Base-by-base conservation (phyloP, 2,797 vertebrate species). In the Hozukius guyotensis region DNA sequence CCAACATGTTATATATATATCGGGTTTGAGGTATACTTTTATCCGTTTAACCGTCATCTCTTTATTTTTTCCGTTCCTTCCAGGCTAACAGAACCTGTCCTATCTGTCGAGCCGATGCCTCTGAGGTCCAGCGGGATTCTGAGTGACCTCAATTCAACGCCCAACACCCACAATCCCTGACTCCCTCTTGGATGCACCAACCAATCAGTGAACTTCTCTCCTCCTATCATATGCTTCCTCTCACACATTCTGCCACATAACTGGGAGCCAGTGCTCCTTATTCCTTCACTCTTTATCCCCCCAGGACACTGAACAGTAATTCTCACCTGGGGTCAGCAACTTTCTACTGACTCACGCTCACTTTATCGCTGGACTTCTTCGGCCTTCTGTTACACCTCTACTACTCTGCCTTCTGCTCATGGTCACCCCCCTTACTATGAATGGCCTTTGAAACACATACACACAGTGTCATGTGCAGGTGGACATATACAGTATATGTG, bases 31-130 rank as follows among this genome's bases (percentile, higher is more conserved):
- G 24, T 32, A 20, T 60, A 14, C 25, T 46, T 42, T 49, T 49
- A 18, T 25, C 25, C 1, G 14, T 72, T 74, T 81, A 63, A 87
- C 46, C 2, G 46, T 64, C n/a, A 16, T n/a, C 38, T 72, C 8
- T 18, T 52, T 78, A 13, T 76, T 74, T 9, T 38, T 84, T 76
- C 73, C 46, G 4, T 80, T 83, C 2, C 86, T 60, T 65, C 65
- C 91, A 99, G 98, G 97, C 97, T 55, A 99, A 99, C 93, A 96
- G 98, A 88, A 99, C 98, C 83, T 99, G 98, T 92, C 98, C 98
- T 1, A 99, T 99, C 92, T 99, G 98, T 92, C 96, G 98, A 96
- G 98, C 98, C 75, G 98, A 99, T 84, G 97, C 98, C 86, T 99
- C 97, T 0, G 98, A 99, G 95, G 97, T 98, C 83, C 98, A 99